These are phyloP conservation scores for Chirona hameri DNA, from an alignment of 2,888 invertebrate genomes.

Conservation along the genomic window DNA sequence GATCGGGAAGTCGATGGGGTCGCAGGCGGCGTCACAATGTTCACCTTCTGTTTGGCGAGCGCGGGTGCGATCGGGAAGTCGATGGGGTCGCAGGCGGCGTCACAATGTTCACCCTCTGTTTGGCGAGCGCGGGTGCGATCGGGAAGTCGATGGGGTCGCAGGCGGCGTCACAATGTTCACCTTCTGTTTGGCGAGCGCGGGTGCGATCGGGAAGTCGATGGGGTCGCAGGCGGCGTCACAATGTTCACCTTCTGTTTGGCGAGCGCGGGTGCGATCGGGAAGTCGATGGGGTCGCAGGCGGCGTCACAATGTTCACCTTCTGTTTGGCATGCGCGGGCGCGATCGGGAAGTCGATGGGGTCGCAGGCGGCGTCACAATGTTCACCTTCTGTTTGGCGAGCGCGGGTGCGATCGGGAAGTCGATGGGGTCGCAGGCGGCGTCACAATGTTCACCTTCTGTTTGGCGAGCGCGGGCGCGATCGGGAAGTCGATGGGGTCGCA, in stretches of 20 bases:
- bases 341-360: conserved; percentile 95
- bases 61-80: conserved; percentile 97
- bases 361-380: conserved; percentile 90
- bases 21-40: conserved; percentile 90
- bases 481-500: conserved; percentile 97
- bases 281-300: conserved; percentile 93
- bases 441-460: too few relatives aligned
- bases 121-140: conserved; percentile 87
- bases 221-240: conserved; percentile 93
- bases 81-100: conserved; percentile 92
- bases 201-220: conserved; percentile 96
- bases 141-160: conserved; percentile 97
- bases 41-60: conserved; percentile 79
- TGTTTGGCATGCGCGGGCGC: conserved; percentile 90
- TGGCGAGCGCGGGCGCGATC: conserved; percentile 87
- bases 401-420: conserved; percentile 97
- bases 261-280: conserved; percentile 90
- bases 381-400: conserved; percentile 79
- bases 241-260: too few relatives aligned
- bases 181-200: conserved; percentile 84
- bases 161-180: conserved; percentile 90
- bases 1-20: conserved; percentile 95
- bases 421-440: conserved; percentile 92
- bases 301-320: too few relatives aligned
- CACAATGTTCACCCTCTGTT: too few relatives aligned